These are phyloP conservation scores for Drosophila rubida DNA, from an alignment of 2,888 invertebrate genomes.

Conservation along the genomic window DNA sequence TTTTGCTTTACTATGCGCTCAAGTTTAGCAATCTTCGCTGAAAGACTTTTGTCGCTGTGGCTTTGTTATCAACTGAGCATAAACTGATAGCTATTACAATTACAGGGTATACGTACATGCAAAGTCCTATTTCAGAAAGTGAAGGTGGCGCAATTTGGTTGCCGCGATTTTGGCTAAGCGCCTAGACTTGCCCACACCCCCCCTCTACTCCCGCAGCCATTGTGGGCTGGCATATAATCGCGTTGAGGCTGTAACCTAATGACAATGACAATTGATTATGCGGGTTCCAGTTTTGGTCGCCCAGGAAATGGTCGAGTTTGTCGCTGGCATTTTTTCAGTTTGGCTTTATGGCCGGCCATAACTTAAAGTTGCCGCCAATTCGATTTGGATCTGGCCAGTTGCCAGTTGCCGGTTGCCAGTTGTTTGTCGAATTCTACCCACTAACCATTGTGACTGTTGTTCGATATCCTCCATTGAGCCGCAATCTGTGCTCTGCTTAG, in stretches of 20 bases:
- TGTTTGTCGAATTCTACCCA: slow-evolving; percentile 71
- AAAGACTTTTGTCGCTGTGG: no score
- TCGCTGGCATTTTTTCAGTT: slow-evolving; percentile 26
- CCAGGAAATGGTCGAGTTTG: slow-evolving; percentile 61
- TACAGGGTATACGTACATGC: neutral
- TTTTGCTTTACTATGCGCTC: no score
- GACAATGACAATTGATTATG: slow-evolving; percentile 76
- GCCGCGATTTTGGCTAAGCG: slow-evolving; percentile 48
- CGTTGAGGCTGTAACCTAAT: slow-evolving; percentile 54
- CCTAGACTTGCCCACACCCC: neutral
- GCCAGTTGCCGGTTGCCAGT: slow-evolving; percentile 32
- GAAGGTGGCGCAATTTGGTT: slow-evolving; percentile 68
- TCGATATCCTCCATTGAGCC: slow-evolving; percentile 38
- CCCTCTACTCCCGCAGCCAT: neutral
- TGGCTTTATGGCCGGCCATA: slow-evolving; percentile 68
- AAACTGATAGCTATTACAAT: no score
- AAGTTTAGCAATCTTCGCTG: no score
- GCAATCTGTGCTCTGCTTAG: slow-evolving; percentile 66
- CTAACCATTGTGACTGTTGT: slow-evolving; percentile 52
- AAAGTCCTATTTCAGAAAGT: slow-evolving; percentile 52
- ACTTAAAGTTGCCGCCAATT: slow-evolving; percentile 65
- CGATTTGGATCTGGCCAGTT: slow-evolving; percentile 62
- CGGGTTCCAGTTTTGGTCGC: slow-evolving; percentile 56
- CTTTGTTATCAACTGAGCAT: no score
- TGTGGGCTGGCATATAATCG: neutral